Evolutionary conservation across 2,113 vertebrate genomes (phyloP).

Genomic region (Cyphomyrus discorhynchus): DNA sequence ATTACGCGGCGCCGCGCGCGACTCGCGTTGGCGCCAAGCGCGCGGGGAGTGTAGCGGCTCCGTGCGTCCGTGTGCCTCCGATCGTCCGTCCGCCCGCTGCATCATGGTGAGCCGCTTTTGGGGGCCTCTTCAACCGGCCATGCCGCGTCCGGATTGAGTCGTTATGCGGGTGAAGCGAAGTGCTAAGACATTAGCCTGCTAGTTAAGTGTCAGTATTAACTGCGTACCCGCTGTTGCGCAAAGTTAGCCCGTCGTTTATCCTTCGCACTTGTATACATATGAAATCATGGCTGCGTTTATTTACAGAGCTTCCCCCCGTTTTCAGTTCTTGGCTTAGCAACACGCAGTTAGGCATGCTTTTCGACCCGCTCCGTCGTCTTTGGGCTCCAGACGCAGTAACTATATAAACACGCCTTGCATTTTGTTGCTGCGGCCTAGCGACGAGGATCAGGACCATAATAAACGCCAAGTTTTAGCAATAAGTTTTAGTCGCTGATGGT

Average conservation of each 20-base stretch:
- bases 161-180: neutral
- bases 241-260: neutral
- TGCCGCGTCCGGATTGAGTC: neutral
- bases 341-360: neutral
- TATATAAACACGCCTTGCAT: neutral
- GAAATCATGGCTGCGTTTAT: neutral
- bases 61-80: neutral
- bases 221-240: neutral
- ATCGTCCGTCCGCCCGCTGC: neutral
- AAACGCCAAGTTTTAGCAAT: neutral
- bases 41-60: conserved; percentile 1
- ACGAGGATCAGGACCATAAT: neutral
- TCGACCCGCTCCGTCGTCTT: neutral
- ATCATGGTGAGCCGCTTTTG: conserved; percentile 46
- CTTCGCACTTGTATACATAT: neutral
- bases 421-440: neutral
- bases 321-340: neutral
- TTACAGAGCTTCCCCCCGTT: neutral
- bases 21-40: conserved; percentile 59
- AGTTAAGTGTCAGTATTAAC: neutral
- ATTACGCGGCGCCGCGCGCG: conserved; percentile 50
- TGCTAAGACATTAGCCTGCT: neutral
- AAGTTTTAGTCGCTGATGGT: neutral
- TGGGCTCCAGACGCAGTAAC: neutral
- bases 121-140: neutral